phyloP scores from a whole-genome alignment of 2,113 vertebrate genomes.

The Turdus rufiventris region DNA sequence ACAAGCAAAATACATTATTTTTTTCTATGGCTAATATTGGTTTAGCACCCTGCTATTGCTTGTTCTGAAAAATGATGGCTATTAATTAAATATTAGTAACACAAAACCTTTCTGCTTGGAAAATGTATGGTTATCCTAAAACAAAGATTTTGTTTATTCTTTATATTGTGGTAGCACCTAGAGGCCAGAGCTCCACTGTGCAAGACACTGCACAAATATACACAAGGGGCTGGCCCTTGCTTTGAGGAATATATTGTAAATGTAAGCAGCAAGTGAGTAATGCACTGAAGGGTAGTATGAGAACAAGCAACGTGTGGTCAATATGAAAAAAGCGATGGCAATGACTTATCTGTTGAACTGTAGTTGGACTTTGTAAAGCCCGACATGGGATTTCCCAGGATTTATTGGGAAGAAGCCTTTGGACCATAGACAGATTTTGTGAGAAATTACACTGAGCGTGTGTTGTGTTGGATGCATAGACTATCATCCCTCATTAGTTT shows the following conservation, averaged over 20 bases:
- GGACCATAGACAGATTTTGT: neutral
- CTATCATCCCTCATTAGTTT: neutral
- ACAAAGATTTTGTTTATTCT: slow-evolving; percentile 7
- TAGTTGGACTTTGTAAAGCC: neutral
- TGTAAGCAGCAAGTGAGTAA: neutral
- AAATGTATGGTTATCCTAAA: neutral
- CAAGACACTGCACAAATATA: neutral
- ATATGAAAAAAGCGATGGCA: neutral
- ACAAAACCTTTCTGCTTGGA: neutral
- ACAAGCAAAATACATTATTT: neutral
- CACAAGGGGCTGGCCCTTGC: neutral
- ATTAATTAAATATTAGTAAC: neutral
- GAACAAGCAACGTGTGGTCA: neutral
- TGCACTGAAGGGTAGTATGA: neutral
- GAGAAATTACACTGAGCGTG: neutral
- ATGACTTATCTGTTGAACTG: neutral
- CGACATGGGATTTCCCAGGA: neutral
- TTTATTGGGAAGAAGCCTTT: neutral
- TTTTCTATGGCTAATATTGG: neutral
- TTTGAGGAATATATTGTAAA: neutral
- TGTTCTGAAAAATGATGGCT: neutral
- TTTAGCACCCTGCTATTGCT: neutral
- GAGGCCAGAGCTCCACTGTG: neutral
- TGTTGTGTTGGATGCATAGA: accelerated
- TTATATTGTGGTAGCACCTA: slow-evolving; percentile 57